Evolutionary conservation across 2,888 invertebrate species (phyloP), one percentile per base, ranked within the genome.

Genomic region (Mythimna pallens): DNA sequence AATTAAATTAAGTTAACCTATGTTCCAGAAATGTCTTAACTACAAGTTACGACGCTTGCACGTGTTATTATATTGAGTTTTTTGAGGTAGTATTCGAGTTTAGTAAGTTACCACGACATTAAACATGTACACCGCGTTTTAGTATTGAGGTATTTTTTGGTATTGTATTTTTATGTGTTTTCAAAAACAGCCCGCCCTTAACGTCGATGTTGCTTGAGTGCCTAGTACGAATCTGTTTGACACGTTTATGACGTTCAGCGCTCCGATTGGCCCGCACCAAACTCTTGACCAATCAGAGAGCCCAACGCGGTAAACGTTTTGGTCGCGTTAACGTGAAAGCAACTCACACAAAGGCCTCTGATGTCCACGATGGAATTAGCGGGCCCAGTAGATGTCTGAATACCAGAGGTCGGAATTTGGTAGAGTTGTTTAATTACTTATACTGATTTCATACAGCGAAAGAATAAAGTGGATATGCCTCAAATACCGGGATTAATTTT

Each of bases 41-140:
- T 69, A 74, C 47, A 66, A 63, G 55, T 70, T 50, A 57, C n/a
- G n/a, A 62, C 22, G 40, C 20, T 36, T 70, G 64, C 25, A 58
- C 66, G n/a, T 65, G 74, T 62, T 52, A 73, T 43, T 65, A 57
- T 79, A 73, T 82, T 69, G 66, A 80, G 66, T 50, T 70, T 57
- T 69, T 78, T 80, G 84, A 84, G 84, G 84, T 84, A 84, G 84
- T 74, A 70, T 82, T 78, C 75, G 66, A 73, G 63, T 78, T 69
- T 67, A 59, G 61, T 68, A 58, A 68, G 30, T 52, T 59, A 64
- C 73, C 78, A 78, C 66, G 73, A 73, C 22, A 68, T 62, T 59
- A n/a, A 22, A 40, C 5, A 40, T 65, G 55, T 62, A 76, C 61
- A 76, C 62, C 65, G 72, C 5, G 34, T 61, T 65, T 47, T 59